A percentile compares a stretch with the other conserved stretches of the same genome.
phyloP scores from a whole-genome alignment of 2,888 invertebrate species.

The Apamea sordens region DNA sequence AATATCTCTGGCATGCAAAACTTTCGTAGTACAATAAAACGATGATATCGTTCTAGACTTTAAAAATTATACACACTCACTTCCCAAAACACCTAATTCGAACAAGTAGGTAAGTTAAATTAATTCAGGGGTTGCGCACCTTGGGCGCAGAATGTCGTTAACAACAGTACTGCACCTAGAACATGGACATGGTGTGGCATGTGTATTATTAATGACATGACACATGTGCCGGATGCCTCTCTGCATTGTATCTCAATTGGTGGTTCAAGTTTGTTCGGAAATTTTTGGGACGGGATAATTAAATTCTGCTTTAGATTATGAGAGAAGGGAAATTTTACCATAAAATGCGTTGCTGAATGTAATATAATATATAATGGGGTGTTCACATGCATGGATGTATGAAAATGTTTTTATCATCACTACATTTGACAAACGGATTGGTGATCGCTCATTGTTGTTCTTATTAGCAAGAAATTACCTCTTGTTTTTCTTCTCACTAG shows the following conservation, averaged over 20 bases:
- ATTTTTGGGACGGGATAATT: conserved; percentile 43
- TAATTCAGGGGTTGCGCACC: conserved; percentile 62
- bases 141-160: conserved; percentile 75
- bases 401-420: not conserved
- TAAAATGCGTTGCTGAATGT: not conserved
- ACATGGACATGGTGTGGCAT: conserved; percentile 68
- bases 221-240: conserved; percentile 52
- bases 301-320: conserved; percentile 18
- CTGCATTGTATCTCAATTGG: conserved; percentile 40
- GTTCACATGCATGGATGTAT: not conserved
- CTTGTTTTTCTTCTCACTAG: not conserved
- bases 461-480: not conserved
- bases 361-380: not conserved
- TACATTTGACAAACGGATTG: not conserved
- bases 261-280: conserved; percentile 26
- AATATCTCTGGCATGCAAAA: conserved; percentile 45
- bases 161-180: conserved; percentile 74
- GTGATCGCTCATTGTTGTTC: not conserved
- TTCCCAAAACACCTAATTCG: conserved; percentile 49
- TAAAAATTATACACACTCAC: conserved; percentile 40
- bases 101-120: conserved; percentile 64
- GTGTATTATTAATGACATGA: conserved; percentile 74
- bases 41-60: conserved; percentile 49
- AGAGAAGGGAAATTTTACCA: not conserved
- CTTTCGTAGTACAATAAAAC: conserved; percentile 46